Evolutionary conservation across 2,888 invertebrate genomes (phyloP).

Genomic region (Epiblema foenella): DNA sequence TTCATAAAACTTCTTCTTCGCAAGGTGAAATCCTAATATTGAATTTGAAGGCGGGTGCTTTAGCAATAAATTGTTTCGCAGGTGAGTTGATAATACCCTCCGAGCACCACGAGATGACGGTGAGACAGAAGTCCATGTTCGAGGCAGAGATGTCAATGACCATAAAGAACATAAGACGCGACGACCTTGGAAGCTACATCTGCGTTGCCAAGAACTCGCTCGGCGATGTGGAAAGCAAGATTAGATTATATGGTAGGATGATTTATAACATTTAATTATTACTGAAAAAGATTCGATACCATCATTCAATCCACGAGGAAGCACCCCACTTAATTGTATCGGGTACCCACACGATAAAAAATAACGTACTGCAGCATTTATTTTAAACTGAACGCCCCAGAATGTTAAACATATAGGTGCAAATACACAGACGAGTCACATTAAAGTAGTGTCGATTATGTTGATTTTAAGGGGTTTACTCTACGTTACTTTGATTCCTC

Average conservation of each 20-base stretch:
- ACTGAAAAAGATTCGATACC: no score
- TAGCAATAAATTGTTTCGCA: constrained; percentile 79
- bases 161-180: constrained; percentile 90
- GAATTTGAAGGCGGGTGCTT: constrained; percentile 79
- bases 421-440: no score
- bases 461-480: no score
- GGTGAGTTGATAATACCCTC: constrained; percentile 94
- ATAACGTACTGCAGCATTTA: no score
- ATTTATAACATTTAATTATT: constrained; percentile 1
- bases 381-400: no score
- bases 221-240: constrained; percentile 95
- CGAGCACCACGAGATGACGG: constrained; percentile 91
- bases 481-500: no score
- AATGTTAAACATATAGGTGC: no score
- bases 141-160: constrained; percentile 94
- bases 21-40: constrained; percentile 83
- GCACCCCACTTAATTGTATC: no score
- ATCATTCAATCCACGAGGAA: background rate
- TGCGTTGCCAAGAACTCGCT: constrained; percentile 95
- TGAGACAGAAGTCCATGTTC: constrained; percentile 90
- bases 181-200: constrained; percentile 93
- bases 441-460: no score
- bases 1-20: constrained; percentile 80
- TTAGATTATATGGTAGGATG: constrained; percentile 91
- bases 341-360: no score